Percentiles rank a stretch among this genome's conserved stretches.
phyloP scores from a whole-genome alignment of 1,140 invertebrate species.

The Halyomorpha halys region DNA sequence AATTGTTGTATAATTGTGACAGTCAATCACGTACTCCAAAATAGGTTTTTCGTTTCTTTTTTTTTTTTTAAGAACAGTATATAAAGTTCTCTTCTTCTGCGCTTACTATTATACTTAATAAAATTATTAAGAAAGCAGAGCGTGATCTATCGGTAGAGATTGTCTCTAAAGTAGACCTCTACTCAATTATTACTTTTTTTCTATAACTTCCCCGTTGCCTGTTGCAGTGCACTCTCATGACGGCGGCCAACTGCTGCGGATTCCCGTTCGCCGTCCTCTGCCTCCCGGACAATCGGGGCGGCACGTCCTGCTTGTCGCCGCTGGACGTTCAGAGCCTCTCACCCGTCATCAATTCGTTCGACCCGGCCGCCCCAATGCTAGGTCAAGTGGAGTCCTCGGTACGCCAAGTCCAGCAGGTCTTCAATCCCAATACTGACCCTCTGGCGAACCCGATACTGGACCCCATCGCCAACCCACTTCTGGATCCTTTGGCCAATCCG shows the following conservation, averaged over 20 bases:
- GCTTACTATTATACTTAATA: no score
- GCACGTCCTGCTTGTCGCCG: neutral
- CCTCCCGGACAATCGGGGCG: neutral
- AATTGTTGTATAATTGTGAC: no score
- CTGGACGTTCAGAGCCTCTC: neutral
- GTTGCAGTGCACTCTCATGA: conserved; percentile 6
- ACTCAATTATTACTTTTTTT: no score
- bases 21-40: no score
- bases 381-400: neutral
- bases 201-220: neutral
- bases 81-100: no score
- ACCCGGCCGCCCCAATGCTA: neutral
- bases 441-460: neutral
- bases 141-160: no score
- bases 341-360: neutral
- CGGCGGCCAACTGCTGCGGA: neutral
- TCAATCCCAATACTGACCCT: neutral
- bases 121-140: no score
- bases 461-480: neutral
- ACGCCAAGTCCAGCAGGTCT: neutral
- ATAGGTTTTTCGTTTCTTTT: no score
- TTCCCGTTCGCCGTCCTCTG: neutral
- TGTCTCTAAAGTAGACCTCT: no score
- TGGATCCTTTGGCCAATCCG: neutral
- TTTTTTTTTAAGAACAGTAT: no score